Base-by-base conservation (phyloP, 2,113 vertebrate genomes). In the Rhea americana region DNA sequence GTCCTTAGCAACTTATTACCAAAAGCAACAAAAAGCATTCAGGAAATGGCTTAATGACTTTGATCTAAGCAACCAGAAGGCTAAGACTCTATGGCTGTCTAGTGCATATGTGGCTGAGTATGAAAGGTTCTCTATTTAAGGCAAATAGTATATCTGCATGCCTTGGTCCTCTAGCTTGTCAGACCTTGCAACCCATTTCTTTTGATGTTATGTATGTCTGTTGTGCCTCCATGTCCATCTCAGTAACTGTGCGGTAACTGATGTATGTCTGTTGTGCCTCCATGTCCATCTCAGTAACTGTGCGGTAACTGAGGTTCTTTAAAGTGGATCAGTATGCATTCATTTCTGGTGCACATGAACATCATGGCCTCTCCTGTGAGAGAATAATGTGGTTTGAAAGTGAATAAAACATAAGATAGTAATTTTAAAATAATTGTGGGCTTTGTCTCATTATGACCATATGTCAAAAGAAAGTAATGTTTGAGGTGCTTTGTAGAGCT, bases 321-420 rank as follows among this genome's bases (percentile, higher is more conserved):
- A 87, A 80, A 90, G n/a, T 41, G 55, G 82, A 74, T 74, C 43
- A 70, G 5, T 50, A 55, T 41, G 41, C 30, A 41, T 85, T 80
- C 3, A 37, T 59, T 90, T 82, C 79, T 81, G 50, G 82, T 74
- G 63, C 32, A 68, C 13, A 19, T n/a, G 26, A 71, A 77, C 25
- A 77, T 37, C 61, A 66, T 4, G 20, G 53, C 7, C 75, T 81
- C 15, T 6, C 55, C 47, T 32, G 68, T 59, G n/a, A 93, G 55
- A 78, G 55, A 78, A 90, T 85, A 93, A 13, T 10, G 73, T 41
- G 53, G 14, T 56, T 56, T 24, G 11, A 51, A 53, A 75, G 21
- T 51, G 32, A 91, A 87, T 70, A 76, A 91, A 94, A 93, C 35
- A 3, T n/a, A 91, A 65, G 32, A 85, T 85, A 79, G 68, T 89